Evolutionary conservation across 1,140 invertebrate genomes (phyloP).

Genomic region (Agrypnia vestita): DNA sequence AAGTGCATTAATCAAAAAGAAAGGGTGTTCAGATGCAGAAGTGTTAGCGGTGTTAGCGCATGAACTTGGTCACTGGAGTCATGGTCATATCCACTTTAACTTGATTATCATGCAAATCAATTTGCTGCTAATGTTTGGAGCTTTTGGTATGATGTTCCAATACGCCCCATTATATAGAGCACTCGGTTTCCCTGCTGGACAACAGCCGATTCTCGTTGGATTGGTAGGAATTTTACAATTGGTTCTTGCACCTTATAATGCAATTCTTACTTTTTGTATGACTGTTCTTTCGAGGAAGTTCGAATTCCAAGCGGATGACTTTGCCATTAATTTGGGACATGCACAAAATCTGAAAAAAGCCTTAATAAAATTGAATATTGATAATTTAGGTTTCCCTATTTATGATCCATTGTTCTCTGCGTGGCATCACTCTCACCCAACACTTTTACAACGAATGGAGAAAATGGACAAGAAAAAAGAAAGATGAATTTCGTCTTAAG

Average conservation of each 20-base stretch:
- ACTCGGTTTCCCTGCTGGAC: slow-evolving; percentile 87
- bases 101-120: slow-evolving; percentile 87
- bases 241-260: slow-evolving; percentile 95
- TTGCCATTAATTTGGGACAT: slow-evolving; percentile 87
- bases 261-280: slow-evolving; percentile 82
- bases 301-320: slow-evolving; percentile 98
- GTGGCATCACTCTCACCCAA: slow-evolving; percentile 98
- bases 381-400: slow-evolving; percentile 96
- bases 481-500: not conserved
- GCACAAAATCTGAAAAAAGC: slow-evolving; percentile 82
- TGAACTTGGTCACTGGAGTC: slow-evolving; percentile 98
- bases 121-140: slow-evolving; percentile 85
- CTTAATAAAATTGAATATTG: slow-evolving; percentile 93
- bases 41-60: slow-evolving; percentile 96
- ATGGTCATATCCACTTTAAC: slow-evolving; percentile 92
- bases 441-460: slow-evolving; percentile 92
- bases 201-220: slow-evolving; percentile 92
- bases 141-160: slow-evolving; percentile 91
- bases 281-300: slow-evolving; percentile 83
- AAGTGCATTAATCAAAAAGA: slow-evolving; percentile 68
- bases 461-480: slow-evolving; percentile 74
- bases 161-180: slow-evolving; percentile 85
- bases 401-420: slow-evolving; percentile 92
- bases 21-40: slow-evolving; percentile 94
- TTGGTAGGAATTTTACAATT: slow-evolving; percentile 93